Evolutionary conservation across 2,113 vertebrate species (phyloP), one percentile per base, ranked within the genome.

Genomic region (Tupaia chinensis): DNA sequence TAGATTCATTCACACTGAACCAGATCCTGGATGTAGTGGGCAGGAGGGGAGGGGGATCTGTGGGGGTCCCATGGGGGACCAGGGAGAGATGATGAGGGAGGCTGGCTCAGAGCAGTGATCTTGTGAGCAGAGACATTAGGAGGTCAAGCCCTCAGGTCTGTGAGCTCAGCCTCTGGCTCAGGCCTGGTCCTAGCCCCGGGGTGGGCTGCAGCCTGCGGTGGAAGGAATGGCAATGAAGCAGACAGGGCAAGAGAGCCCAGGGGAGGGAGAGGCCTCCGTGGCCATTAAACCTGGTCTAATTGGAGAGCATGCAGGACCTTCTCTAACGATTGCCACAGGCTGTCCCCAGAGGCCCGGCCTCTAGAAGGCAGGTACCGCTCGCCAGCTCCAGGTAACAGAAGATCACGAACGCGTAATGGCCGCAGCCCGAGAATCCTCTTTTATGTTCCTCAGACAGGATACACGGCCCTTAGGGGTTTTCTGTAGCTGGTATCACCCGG

Each of bases 301-400:
- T 78, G 77, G 78, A 95, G 65, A 78, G 34, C 54, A 0, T 2
- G 6, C 25, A 5, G 44, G 60, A 25, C 1, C 8, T 76, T 22
- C 61, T 80, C 79, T 68, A 77, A 83, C 16, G 70, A 91, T 34
- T 3, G 20, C 66, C 15, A 9, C 61, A 32, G 86, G 87, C 79
- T 61, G 44, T 66, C 93, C 90, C 93, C 23, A 9, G 89, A 94
- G 92, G 74, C 94, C 72, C 32, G 1, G 68, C 87, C 68, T 84
- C 87, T 25, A 56, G 58, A 83, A 86, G 78, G 63, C 65, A 60
- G 85, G 34, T 8, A 53, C 27, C 4, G 17, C 83, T 29, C 7
- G 53, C 63, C 77, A 78, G 91, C 84, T 76, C 54, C 66, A 27
- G 82, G 79, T 76, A 60, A 53, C 66, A 58, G 70, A 68, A 89